A percentile compares a stretch with the other conserved stretches of the same genome.
Evolutionary conservation across 2,113 vertebrate species (phyloP).

Genomic region (Meles meles): DNA sequence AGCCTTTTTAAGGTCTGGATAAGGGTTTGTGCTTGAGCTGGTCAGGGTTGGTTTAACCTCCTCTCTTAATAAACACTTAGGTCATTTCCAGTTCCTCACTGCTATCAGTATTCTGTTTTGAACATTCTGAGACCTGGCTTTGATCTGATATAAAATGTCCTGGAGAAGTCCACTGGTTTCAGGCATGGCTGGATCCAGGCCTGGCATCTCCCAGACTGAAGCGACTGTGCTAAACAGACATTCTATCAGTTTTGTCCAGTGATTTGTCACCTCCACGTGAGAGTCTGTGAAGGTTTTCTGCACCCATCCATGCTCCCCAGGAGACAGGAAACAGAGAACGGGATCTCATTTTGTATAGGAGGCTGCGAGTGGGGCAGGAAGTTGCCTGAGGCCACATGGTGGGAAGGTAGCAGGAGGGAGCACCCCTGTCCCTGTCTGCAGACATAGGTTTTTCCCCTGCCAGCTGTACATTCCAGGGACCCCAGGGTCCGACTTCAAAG

Average conservation of each 20-base stretch:
- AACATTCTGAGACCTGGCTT: too few species aligned
- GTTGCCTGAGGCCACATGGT: not conserved
- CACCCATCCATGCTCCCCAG: not conserved
- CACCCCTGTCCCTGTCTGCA: not conserved
- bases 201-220: not conserved
- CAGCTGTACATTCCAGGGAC: not conserved
- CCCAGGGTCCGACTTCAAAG: not conserved
- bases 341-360: not conserved
- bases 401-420: not conserved
- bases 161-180: not conserved
- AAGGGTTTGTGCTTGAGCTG: not conserved
- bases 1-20: not conserved
- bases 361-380: not conserved
- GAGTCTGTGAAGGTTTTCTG: not conserved
- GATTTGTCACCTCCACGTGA: not conserved
- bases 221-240: not conserved
- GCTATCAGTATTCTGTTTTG: fast-evolving
- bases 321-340: not conserved
- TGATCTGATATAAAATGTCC: not conserved
- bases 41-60: not conserved
- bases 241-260: not conserved
- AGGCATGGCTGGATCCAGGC: not conserved
- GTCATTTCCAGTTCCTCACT: not conserved
- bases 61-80: not conserved
- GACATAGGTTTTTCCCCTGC: fast-evolving